Conservation (phyloP, 2,113 vertebrate species). For the Periophthalmus modestus region DNA sequence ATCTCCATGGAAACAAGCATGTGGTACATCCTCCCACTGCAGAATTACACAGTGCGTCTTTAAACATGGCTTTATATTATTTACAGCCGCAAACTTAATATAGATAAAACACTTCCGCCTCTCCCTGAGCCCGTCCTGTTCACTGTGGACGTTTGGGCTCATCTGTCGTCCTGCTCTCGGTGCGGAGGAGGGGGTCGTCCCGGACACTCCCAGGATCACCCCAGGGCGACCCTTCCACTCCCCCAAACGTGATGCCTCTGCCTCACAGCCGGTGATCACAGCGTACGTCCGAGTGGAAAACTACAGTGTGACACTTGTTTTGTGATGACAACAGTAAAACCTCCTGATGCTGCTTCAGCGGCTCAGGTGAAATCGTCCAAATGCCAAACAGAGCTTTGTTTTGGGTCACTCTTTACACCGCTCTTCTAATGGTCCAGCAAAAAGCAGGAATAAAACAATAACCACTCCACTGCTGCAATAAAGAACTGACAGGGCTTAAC, state of each 20-base stretch:
- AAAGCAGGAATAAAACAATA: background rate
- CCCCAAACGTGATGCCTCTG: background rate
- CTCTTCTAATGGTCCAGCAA: background rate
- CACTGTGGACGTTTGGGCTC: constrained; percentile 61
- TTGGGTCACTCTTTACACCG: background rate
- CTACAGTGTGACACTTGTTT: constrained; percentile 6
- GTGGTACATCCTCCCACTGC: too few species aligned
- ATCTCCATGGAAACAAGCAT: too few species aligned
- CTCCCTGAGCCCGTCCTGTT: constrained; percentile 33
- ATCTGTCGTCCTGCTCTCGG: constrained; percentile 62
- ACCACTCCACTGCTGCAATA: background rate
- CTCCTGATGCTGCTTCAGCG: background rate
- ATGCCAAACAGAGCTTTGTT: constrained; percentile 7
- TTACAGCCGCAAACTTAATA: background rate
- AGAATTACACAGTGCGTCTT: background rate
- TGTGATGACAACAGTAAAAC: constrained; percentile 16
- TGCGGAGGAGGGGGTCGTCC: constrained; percentile 2
- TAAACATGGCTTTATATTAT: too few species aligned
- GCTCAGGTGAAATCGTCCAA: background rate
- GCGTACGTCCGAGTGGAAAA: constrained; percentile 1
- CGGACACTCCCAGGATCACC: constrained; percentile 18
- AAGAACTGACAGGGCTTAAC: background rate
- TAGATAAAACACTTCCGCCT: constrained; percentile 8
- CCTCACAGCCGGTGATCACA: constrained; percentile 24
- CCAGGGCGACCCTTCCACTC: background rate